Conservation (phyloP, 1,140 invertebrate species). For the Zaprionus lachaisei region DNA sequence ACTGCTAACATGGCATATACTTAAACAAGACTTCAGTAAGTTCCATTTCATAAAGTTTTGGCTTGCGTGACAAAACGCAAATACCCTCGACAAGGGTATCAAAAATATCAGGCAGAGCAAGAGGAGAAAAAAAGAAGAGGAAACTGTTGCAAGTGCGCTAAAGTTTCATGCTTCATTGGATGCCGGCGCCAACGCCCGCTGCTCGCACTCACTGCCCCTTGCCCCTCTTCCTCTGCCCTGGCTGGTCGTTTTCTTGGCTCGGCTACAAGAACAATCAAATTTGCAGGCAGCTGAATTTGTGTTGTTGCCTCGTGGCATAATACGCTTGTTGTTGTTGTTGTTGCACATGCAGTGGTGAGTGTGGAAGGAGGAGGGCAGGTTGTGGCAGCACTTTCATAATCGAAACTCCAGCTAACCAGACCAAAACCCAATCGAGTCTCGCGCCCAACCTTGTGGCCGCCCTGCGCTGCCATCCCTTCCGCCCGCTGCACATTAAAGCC, state of each 20-base stretch:
- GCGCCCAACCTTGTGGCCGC: slow-evolving; percentile 17
- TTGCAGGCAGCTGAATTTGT: slow-evolving; percentile 70
- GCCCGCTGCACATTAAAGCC: slow-evolving; percentile 57
- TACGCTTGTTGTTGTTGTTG: slow-evolving; percentile 41
- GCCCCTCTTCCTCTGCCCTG: not conserved
- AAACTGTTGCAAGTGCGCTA: slow-evolving; percentile 79
- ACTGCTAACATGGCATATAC: not conserved
- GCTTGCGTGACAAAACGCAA: not conserved
- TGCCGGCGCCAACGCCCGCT: slow-evolving; percentile 44
- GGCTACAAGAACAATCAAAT: slow-evolving; percentile 76
- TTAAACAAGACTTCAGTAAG: not conserved
- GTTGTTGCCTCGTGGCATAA: slow-evolving; percentile 57
- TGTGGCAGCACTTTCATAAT: slow-evolving; percentile 75
- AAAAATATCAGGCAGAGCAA: not conserved
- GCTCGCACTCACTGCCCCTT: not conserved
- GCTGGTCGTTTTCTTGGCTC: slow-evolving; percentile 52
- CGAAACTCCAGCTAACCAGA: slow-evolving; percentile 58
- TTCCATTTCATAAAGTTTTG: not conserved
- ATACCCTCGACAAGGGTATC: slow-evolving; percentile 1
- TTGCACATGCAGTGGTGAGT: slow-evolving; percentile 28
- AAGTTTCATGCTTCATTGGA: slow-evolving; percentile 81
- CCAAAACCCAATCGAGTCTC: slow-evolving; percentile 50
- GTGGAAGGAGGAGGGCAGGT: not conserved
- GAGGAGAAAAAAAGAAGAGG: slow-evolving; percentile 12
- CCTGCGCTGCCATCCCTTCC: not conserved